Evolutionary conservation across 2,113 vertebrate genomes (phyloP), one percentile per base, ranked within the genome.

Genomic region (Agapornis roseicollis): DNA sequence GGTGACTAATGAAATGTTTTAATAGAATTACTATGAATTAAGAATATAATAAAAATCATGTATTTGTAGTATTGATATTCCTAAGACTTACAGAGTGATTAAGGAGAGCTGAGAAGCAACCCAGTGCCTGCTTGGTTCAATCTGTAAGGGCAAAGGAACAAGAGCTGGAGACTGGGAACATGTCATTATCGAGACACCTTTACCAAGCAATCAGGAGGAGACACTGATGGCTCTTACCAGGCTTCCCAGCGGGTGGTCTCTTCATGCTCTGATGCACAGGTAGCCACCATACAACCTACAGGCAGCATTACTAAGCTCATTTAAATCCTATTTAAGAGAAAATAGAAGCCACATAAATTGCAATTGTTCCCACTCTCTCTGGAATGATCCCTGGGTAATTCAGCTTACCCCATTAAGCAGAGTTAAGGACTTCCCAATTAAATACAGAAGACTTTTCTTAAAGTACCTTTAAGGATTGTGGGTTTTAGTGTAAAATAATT

Each of bases 381-480:
- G 17, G 18, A 9, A 69, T 94, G 82, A 85, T 89, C 63, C 22
- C 44, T 53, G 7, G 20, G 58, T 84, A 33, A 86, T 78, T 84
- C 52, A 80, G 31, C 12, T 70, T 52, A 80, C 5, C 7, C 11
- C 65, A 39, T 91, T 85, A 96, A 78, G 39, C 25, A 94, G 53
- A 93, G 95, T 91, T 89, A 94, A 89, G 44, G 58, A 81, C 53
- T 79, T 85, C 31, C 33, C 44, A 89, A 82, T 80, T 86, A 89
- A 89, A 55, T 50, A 80, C 44, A 91, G 68, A 94, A 92, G 28
- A 80, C n/a, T 80, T 87, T 42, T 46, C 23, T n/a, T n/a, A n/a
- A 72, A 66, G n/a, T 46, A 85, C 31, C n/a, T 89, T 71, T 85
- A 80, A 83, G 49, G 82, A 29, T 72, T 13, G 16, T 69, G 47